Evolutionary conservation across 64 coral and sea anemone genomes (phyloP), one percentile per base, ranked within the genome.

Genomic region (Montipora sp.): DNA sequence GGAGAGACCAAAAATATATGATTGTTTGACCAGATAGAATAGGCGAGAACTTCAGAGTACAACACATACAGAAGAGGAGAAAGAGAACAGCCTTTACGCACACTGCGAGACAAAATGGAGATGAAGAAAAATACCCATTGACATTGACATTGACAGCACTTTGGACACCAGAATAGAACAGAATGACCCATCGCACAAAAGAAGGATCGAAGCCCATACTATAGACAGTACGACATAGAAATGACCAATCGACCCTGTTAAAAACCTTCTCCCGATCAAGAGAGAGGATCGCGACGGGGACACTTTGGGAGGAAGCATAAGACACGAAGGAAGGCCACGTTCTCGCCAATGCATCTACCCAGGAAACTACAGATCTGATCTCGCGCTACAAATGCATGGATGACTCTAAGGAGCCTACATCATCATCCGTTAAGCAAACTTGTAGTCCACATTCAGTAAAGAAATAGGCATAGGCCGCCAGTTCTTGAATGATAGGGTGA

Each of bases 201-300:
- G 44, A 71, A 0, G 77, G 63, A 51, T 77, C 61, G 47, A 90
- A 80, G 3, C 78, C 78, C 78, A 80, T 80, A 3, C 0, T 3
- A 11, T 5, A 11, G 0, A 36, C 27, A 80, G n/a, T 10, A 43
- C 45, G 9, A 15, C 5, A 8, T 8, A 50, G 43, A 7, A 77
- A 77, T 2, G 9, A 10, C 47, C 75, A 90, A 5, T 95, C 75
- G 2, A 95, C 93, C 1, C 93, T 5, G 22, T 94, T 84, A 12
- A 93, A 93, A n/a, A 77, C 84, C 27, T 88, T 93, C 50, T 94
- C 87, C 15, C 90, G 88, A 22, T 90, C 88, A 8, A 90, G 14
- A 1, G 83, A 80, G 3, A 90, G 46, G 0, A 73, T 10, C 0
- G 92, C 92, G 0, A 63, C 16, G 20, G 87, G 79, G 15, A 15